phyloP scores from a whole-genome alignment of 2,797 vertebrate species.

The Champsocephalus gunnari region DNA sequence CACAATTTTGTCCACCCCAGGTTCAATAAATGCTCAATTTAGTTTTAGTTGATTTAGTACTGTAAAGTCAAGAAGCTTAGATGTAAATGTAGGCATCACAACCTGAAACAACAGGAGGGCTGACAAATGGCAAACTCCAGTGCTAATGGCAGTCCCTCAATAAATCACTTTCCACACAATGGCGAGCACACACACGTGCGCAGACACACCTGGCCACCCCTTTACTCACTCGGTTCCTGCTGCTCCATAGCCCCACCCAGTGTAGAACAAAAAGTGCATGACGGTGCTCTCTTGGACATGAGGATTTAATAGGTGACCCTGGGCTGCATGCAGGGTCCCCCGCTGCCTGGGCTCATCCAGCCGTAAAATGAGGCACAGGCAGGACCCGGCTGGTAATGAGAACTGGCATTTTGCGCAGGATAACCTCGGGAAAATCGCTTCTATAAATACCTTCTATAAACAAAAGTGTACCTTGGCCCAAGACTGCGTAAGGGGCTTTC shows the following conservation, averaged over 20 bases:
- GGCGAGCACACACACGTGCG: slow-evolving; percentile 24
- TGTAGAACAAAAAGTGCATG: slow-evolving; percentile 78
- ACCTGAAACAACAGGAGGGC: slow-evolving; percentile 50
- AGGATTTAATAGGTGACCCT: slow-evolving; percentile 87
- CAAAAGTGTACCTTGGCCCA: slow-evolving; percentile 84
- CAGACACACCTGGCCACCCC: slow-evolving; percentile 63
- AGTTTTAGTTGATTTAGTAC: slow-evolving; percentile 1
- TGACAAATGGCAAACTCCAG: slow-evolving; percentile 39
- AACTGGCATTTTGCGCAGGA: slow-evolving; percentile 86
- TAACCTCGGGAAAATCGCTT: slow-evolving; percentile 87
- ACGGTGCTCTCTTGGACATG: slow-evolving; percentile 79
- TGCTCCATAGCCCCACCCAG: slow-evolving; percentile 73
- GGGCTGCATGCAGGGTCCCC: slow-evolving; percentile 79
- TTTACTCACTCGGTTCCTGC: slow-evolving; percentile 48
- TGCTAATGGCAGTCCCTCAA: slow-evolving; percentile 44
- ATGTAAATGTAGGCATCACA: slow-evolving; percentile 37
- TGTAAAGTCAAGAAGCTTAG: slow-evolving; percentile 4
- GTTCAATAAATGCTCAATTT: not conserved
- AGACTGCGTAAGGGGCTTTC: slow-evolving; percentile 71
- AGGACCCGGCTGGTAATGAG: slow-evolving; percentile 86
- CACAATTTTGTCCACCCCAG: not conserved
- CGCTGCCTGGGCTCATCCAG: slow-evolving; percentile 83
- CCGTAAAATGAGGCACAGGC: slow-evolving; percentile 87
- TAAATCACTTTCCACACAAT: slow-evolving; percentile 62
- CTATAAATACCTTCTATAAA: slow-evolving; percentile 90